phyloP scores from a whole-genome alignment of 2,113 vertebrate genomes.

The Hydrolagus affinis region DNA sequence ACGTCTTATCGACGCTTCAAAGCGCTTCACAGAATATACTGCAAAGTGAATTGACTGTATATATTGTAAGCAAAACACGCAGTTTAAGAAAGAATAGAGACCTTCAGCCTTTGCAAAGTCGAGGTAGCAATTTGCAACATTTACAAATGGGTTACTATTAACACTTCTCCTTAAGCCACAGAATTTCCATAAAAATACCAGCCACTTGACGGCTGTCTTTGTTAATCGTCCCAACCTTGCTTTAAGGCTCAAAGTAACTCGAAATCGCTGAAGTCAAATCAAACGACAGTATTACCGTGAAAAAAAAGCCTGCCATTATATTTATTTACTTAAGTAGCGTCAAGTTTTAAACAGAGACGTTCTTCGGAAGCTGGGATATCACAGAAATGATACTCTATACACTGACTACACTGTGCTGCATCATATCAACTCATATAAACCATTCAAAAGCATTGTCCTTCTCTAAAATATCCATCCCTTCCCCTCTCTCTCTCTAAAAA shows the following conservation, averaged over 20 bases:
- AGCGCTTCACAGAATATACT: too few relatives aligned
- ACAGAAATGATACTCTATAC: background rate
- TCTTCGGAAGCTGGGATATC: background rate
- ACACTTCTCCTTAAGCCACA: background rate
- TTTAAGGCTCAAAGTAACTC: background rate
- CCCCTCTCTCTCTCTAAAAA: background rate
- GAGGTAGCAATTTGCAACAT: background rate
- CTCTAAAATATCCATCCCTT: background rate
- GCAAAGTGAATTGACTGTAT: too few relatives aligned
- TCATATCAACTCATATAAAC: background rate
- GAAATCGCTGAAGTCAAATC: background rate
- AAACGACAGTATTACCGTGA: background rate
- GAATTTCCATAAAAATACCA: background rate
- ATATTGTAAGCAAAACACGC: too few relatives aligned
- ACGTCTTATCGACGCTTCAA: too few relatives aligned
- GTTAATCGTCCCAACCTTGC: background rate
- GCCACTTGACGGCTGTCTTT: background rate
- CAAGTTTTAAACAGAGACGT: background rate
- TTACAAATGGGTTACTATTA: background rate
- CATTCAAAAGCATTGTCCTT: slow-evolving; percentile 17
- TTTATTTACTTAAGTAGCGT: background rate
- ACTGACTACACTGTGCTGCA: background rate
- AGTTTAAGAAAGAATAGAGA: background rate
- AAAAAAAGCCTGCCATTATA: background rate
- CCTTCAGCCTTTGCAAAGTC: background rate